Evolutionary conservation across 2,888 invertebrate genomes (phyloP).

Genomic region (Aleiodes alternator): DNA sequence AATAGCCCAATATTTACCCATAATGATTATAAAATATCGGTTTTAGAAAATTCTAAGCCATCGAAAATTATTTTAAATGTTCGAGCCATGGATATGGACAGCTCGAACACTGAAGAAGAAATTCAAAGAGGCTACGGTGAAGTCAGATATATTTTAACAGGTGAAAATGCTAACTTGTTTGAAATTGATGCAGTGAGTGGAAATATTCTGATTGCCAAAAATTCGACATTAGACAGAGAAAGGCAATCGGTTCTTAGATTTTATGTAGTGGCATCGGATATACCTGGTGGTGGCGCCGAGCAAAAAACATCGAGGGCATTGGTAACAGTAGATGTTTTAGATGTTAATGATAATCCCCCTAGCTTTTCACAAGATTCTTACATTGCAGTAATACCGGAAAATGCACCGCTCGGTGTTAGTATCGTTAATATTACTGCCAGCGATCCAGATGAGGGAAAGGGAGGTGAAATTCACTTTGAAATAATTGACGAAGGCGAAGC

Average conservation of each 20-base stretch:
- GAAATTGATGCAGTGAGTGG: slow-evolving; percentile 84
- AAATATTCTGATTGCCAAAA: slow-evolving; percentile 80
- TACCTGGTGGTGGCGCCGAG: slow-evolving; percentile 83
- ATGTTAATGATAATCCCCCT: slow-evolving; percentile 88
- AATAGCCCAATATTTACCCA: slow-evolving; percentile 85
- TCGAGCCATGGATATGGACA: slow-evolving; percentile 84
- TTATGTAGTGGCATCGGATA: slow-evolving; percentile 85
- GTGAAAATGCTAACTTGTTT: slow-evolving; percentile 85
- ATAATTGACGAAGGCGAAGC: slow-evolving; percentile 85
- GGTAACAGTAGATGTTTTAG: slow-evolving; percentile 83
- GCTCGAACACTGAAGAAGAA: slow-evolving; percentile 78
- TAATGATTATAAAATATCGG: slow-evolving; percentile 82
- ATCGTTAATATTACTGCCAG: slow-evolving; percentile 83
- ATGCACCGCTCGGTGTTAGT: slow-evolving; percentile 81
- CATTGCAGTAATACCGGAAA: slow-evolving; percentile 87
- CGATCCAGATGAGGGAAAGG: slow-evolving; percentile 86
- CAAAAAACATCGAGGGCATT: slow-evolving; percentile 81
- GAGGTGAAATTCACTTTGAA: slow-evolving; percentile 84
- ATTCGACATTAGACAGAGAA: slow-evolving; percentile 85
- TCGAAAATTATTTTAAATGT: slow-evolving; percentile 83
- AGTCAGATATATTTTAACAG: slow-evolving; percentile 83
- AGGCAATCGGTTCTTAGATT: slow-evolving; percentile 82
- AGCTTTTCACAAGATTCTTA: slow-evolving; percentile 81
- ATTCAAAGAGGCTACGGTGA: slow-evolving; percentile 81
- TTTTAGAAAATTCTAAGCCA: slow-evolving; percentile 83